phyloP scores from a whole-genome alignment of 2,888 invertebrate genomes.

The Oxyteleia sp. region DNA sequence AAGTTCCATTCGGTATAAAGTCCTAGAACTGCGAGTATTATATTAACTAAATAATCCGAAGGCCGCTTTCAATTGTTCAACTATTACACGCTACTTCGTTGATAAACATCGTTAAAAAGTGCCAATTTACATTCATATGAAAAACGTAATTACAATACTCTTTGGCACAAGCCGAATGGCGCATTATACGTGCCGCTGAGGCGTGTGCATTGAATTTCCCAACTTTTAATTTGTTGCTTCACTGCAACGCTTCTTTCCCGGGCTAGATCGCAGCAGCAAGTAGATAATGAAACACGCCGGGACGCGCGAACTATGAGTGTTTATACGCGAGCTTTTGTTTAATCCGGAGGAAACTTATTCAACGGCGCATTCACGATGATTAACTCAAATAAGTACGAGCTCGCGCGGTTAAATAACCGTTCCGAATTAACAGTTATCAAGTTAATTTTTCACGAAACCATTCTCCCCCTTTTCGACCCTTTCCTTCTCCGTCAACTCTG shows the following conservation, averaged over 20 bases:
- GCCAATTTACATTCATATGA: too few relatives aligned
- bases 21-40: too few relatives aligned
- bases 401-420: constrained; percentile 33
- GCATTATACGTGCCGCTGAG: too few relatives aligned
- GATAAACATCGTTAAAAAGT: too few relatives aligned
- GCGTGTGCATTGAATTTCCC: constrained; percentile 56
- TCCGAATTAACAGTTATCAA: constrained; percentile 28
- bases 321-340: constrained; percentile 70
- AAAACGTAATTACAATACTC: constrained; percentile 60
- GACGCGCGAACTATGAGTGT: constrained; percentile 61
- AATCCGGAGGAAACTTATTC: constrained; percentile 68
- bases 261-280: constrained; percentile 27
- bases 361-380: constrained; percentile 64
- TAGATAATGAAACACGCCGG: constrained; percentile 67
- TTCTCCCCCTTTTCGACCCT: too few relatives aligned
- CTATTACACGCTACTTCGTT: too few relatives aligned
- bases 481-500: too few relatives aligned
- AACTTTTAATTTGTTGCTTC: constrained; percentile 72
- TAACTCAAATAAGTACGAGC: constrained; percentile 64
- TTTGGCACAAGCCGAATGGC: constrained; percentile 32
- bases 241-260: constrained; percentile 41
- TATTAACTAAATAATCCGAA: too few relatives aligned
- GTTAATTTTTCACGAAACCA: too few relatives aligned
- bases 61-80: too few relatives aligned
- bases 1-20: too few relatives aligned